Evolutionary conservation across 2,888 invertebrate species (phyloP), one percentile per base, ranked within the genome.

Genomic region (Calameuta pallipes): DNA sequence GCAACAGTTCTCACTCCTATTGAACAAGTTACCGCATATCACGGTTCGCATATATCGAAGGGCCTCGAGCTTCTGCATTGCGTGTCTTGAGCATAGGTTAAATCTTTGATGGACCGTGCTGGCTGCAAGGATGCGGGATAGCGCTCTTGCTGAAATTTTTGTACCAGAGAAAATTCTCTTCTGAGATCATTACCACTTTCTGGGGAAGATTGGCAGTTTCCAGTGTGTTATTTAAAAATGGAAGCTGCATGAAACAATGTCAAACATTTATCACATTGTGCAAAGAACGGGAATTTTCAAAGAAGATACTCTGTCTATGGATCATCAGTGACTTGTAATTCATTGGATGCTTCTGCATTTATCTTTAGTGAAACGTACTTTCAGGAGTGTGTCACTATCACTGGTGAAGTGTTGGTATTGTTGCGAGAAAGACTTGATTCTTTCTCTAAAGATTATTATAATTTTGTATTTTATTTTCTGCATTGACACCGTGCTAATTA

Each of bases 31-130:
- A 56, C 56, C 23, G 23, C 23, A 56, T 23, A 23, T 56, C 56
- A 56, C 23, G 56, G 56, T 56, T 56, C 56, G 56, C 56, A 56
- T 56, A 56, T 23, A 56, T 23, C 4, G 15, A 56, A 56, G 23
- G 56, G 23, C 23, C 9, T 56, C 56, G 2, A 23, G 56, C 56
- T 56, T 23, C 69, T 78, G 74, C 33, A 76, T 75, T 74, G 75
- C 77, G 68, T 78, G 75, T 80, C 78, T 80, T 75, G 78, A 74
- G 78, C 79, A 83, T 82, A 83, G 83, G 83, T 83, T 83, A 83
- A 79, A 78, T 79, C 76, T 78, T 69, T 41, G 75, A 83, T 80
- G 77, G 74, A 81, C 76, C 79, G 71, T 73, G 77, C 69, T 71
- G 77, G 79, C 78, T 78, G 78, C 76, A 76, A 73, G 78, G 76